phyloP scores from a whole-genome alignment of 2,797 vertebrate genomes.

The Myripristis murdjan region DNA sequence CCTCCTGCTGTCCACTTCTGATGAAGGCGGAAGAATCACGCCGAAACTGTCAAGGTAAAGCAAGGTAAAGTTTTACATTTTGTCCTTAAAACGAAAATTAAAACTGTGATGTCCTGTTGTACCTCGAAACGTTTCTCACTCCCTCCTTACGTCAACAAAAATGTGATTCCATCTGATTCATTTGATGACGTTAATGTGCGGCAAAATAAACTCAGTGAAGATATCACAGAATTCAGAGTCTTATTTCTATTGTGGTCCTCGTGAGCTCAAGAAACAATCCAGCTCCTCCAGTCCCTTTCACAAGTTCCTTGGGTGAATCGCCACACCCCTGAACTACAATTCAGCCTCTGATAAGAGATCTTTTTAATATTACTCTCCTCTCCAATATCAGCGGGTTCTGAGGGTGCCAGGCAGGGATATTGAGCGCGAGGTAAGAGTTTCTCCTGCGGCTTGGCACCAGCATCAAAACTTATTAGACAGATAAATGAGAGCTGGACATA shows the following conservation, averaged over 20 bases:
- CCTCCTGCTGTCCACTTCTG: too few species aligned
- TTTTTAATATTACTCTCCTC: conserved; percentile 72
- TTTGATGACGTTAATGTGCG: background rate
- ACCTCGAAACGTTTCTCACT: too few species aligned
- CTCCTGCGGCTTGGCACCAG: conserved; percentile 49
- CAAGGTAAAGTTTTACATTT: too few species aligned
- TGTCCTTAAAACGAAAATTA: too few species aligned
- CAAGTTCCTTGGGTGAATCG: conserved; percentile 32
- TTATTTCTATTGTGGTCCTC: background rate
- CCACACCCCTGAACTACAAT: conserved; percentile 28
- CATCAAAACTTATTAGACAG: conserved; percentile 72
- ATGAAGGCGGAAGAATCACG: too few species aligned
- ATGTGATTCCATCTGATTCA: too few species aligned
- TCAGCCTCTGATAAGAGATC: conserved; percentile 69
- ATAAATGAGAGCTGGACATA: conserved; percentile 68
- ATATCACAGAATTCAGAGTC: conserved; percentile 5
- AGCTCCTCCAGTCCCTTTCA: conserved; percentile 24
- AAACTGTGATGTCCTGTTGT: too few species aligned
- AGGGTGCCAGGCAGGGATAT: conserved; percentile 64
- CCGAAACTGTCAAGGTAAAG: too few species aligned
- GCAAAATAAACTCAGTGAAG: background rate
- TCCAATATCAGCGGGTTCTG: conserved; percentile 56
- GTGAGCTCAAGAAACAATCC: too few species aligned
- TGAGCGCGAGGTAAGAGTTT: conserved; percentile 60
- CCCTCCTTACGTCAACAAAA: too few species aligned